Base-by-base conservation (phyloP, 1,140 invertebrate genomes). In the Lepidurus apus region DNA sequence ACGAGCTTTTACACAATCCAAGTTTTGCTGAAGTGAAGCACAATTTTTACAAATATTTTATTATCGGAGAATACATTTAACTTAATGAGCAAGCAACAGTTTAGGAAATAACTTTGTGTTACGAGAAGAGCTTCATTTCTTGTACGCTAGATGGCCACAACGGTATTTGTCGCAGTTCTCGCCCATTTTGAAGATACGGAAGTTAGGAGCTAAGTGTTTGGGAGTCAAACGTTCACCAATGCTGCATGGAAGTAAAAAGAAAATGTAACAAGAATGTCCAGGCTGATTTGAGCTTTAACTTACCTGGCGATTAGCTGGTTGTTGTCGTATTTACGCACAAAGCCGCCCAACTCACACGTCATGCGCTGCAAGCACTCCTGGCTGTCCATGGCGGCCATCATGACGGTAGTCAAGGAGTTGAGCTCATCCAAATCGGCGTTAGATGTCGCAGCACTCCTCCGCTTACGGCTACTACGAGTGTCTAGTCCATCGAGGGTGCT, bases 341-440 rank as follows among this genome's bases (percentile, higher is more conserved):
- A 79, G 11, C 13, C 42, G 7, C 78, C 78, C 43, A 79, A 45
- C 47, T 79, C 78, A 45, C 78, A 79, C 9, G 73, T 79, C 78
- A 79, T 75, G 17, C 78, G n/a, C 78, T 79, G 78, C 43, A 74
- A 21, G 42, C 78, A 79, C 43, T 79, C 65, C 45, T 79, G 78
- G 17, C 65, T 45, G 34, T 79, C 78, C 34, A 79, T 74, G 10
- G 78, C 78, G 24, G 78, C 78, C 78, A 79, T 75, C 11, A 79
- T 21, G 73, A 79, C 78, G 74, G 17, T 24, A 3, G 78, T 79
- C 0, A 79, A 74, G 0, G 21, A 42, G 21, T 79, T 74, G 11
- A 79, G 17, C 17, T 47, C 21, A 8, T 77, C 76, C 75, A 76
- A 11, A 44, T 76, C 75, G 13, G 45, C 76, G 76, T 53, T 77